Base-by-base conservation (phyloP, 2,888 invertebrate genomes). In the Polydrusus pterygomalis region DNA sequence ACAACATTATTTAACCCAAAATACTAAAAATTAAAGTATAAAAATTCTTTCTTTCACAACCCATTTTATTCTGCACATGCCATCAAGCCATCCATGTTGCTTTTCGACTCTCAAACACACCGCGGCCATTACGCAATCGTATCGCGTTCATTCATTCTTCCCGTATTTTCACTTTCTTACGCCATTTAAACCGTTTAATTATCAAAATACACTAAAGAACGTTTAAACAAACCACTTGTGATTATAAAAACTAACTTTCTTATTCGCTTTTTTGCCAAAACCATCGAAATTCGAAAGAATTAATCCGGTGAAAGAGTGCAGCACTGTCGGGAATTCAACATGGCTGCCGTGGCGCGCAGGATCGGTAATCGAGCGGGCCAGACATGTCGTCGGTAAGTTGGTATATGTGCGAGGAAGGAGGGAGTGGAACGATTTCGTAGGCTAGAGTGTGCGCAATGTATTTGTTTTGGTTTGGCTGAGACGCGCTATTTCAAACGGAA, bases 291-390 rank as follows among this genome's bases (percentile, higher is more conserved):
- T 70, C 49, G 63, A 45, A 15, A 10, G 40, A 62, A 43, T 62
- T 63, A 64, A 25, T 47, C 47, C 40, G 67, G 65, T 56, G 9
- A 54, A 78, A 81, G 84, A 81, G 80, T 77, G 85, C 85, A 85
- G 85, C 86, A 85, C 86, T 80, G 82, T 85, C 85, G 85, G 79
- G 78, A 80, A 84, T 84, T 84, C 86, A 87, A 86, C 82, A 87
- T 87, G 87, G 87, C 87, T 83, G 86, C 81, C 83, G 58, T 76
- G 74, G 69, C 75, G 77, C 76, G 74, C 79, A 78, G 77, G 73
- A 74, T 77, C 73, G 75, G 40, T 40, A 30, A 18, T 71, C 18
- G 38, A 60, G 77, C 78, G 77, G 78, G 78, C 78, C 80, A 79
- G 20, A 58, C 60, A 45, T 45, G 60, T 38, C 6, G 43, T 68